Conservation (phyloP, 2,113 vertebrate species). For the Lates calcarifer region DNA sequence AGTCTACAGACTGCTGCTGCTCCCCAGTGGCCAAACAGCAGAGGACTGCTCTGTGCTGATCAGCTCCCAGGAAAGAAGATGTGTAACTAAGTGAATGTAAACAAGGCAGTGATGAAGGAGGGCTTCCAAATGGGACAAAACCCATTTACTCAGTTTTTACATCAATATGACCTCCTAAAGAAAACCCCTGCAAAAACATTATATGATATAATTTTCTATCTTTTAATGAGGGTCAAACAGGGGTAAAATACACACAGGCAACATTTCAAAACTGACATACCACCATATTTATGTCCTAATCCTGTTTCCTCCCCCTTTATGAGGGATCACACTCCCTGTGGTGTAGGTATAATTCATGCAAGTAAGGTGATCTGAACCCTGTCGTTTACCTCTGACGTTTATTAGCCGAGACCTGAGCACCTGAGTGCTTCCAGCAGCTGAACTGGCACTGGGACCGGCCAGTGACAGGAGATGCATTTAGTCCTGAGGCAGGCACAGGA, state of each 20-base stretch:
- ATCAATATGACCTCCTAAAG: background rate
- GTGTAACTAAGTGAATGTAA: background rate
- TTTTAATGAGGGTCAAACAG: background rate
- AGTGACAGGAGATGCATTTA: conserved; percentile 84
- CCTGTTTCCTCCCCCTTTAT: background rate
- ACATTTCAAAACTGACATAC: background rate
- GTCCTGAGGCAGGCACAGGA: conserved; percentile 54
- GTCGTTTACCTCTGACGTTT: conserved; percentile 7
- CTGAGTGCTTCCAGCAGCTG: conserved; percentile 80
- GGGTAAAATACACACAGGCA: background rate
- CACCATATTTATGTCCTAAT: background rate
- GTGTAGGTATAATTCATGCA: background rate
- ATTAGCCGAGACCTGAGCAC: conserved; percentile 58
- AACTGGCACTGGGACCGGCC: conserved; percentile 73
- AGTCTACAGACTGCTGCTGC: conserved; percentile 28
- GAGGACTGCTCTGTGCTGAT: background rate
- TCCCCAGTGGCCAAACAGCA: conserved; percentile 51
- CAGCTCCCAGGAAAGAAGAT: background rate
- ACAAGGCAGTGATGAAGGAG: background rate
- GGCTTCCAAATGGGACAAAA: background rate
- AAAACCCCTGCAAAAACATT: no score
- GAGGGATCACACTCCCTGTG: background rate
- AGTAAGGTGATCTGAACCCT: conserved; percentile 10
- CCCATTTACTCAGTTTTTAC: background rate
- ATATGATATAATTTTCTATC: background rate